Evolutionary conservation across 1,140 invertebrate species (phyloP), one percentile per base, ranked within the genome.

Genomic region (Bombus soroeensis): DNA sequence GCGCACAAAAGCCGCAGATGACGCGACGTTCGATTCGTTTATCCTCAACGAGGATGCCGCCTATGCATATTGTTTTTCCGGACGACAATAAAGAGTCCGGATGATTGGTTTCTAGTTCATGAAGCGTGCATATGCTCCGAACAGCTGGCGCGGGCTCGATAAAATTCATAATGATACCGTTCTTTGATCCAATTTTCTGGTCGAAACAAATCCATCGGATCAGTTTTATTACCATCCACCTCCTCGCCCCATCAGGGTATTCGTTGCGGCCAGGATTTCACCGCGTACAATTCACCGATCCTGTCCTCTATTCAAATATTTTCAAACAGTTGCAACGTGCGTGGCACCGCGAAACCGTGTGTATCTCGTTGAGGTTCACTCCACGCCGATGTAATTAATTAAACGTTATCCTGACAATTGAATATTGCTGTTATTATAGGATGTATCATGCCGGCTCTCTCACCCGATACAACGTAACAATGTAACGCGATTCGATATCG

Each of bases 61-160:
- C 32, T 13, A 6, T 18, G 18, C 32, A 25, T 37, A 76, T 53
- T 76, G 53, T 68, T 57, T 76, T 71, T 71, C 59, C 74, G 8
- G 6, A 2, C 64, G 73, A 66, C 39, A 85, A 72, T 77, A 68
- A 83, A 72, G 68, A 85, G 68, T 39, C 28, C 37, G 41, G 8
- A 43, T 72, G 57, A 85, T 85, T 53, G 83, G 22, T 72, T 73
- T 64, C 68, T 64, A 80, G 76, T 85, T 85, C 53, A 72, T 85
- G 53, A 64, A 80, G 28, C 76, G 76, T n/a, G 47, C 81, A 53
- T 12, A 70, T 57, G 82, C 8, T 22, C 8, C 62, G 2, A 70
- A 12, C 47, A 77, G 39, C 53, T 72, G 76, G 22, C 66, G 10
- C 2, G 43, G 37, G 0, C 4, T 25, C 62, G 22, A 70, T 85